phyloP scores from a whole-genome alignment of 2,888 invertebrate species.

The Latrodectus elegans region DNA sequence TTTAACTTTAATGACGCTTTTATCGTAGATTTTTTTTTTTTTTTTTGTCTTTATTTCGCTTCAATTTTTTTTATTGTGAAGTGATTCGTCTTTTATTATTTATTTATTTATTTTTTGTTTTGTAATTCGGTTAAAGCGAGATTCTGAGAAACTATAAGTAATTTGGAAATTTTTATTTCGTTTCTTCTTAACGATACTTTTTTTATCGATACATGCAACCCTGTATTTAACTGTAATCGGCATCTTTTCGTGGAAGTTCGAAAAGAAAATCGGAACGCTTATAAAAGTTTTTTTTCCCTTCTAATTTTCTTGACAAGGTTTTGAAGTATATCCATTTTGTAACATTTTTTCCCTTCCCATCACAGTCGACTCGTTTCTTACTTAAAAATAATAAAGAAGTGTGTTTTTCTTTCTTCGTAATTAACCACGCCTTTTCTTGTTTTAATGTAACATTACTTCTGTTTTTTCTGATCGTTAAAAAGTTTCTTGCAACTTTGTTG shows the following conservation, averaged over 20 bases:
- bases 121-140: background rate
- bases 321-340: background rate
- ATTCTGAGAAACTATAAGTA: too few species aligned
- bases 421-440: background rate
- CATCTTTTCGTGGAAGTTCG: slow-evolving; percentile 9
- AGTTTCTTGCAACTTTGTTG: too few species aligned
- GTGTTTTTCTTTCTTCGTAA: background rate
- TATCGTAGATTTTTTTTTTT: slow-evolving; percentile 15
- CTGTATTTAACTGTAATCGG: slow-evolving; percentile 52
- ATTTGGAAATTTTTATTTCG: background rate
- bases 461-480: background rate
- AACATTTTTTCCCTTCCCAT: background rate
- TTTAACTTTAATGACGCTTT: slow-evolving; percentile 66
- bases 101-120: slow-evolving; percentile 10
- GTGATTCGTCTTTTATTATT: background rate
- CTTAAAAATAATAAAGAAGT: background rate
- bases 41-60: slow-evolving; percentile 12
- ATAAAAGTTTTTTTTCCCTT: background rate
- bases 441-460: background rate
- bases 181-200: slow-evolving; percentile 11
- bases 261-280: background rate
- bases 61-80: slow-evolving; percentile 15
- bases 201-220: slow-evolving; percentile 56
- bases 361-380: background rate
- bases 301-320: background rate